These are phyloP conservation scores for Felis catus DNA, from an alignment of 2,113 vertebrate genomes.

Conservation along the genomic window DNA sequence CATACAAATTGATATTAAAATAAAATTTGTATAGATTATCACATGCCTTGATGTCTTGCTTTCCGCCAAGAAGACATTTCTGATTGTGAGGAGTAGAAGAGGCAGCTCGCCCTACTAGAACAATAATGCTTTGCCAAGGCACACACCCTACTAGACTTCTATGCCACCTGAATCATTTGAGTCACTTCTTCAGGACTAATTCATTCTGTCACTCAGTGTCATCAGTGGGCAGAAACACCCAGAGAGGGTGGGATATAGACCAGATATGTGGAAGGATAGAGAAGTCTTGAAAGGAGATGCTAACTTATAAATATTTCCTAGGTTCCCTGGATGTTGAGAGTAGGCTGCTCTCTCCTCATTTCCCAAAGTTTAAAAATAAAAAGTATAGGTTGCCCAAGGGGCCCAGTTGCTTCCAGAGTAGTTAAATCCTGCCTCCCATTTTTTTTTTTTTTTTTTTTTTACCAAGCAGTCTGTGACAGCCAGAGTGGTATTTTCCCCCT, in stretches of 20 bases:
- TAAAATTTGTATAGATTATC: constrained; percentile 82
- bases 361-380: constrained; percentile 35
- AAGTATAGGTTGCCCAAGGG: background rate
- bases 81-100: background rate
- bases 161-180: background rate
- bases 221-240: background rate
- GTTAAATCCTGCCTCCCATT: background rate
- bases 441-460: constrained; percentile 29
- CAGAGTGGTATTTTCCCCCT: background rate
- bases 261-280: background rate
- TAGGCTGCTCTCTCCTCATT: background rate
- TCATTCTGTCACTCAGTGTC: background rate
- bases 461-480: background rate
- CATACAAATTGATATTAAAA: constrained; percentile 75
- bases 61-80: constrained; percentile 46
- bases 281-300: background rate
- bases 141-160: background rate
- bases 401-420: background rate
- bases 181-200: constrained; percentile 34
- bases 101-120: background rate
- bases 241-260: background rate
- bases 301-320: background rate
- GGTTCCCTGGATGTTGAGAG: background rate
- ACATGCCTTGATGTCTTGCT: constrained; percentile 63
- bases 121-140: background rate